Percentiles rank a stretch among this genome's conserved stretches.
phyloP scores from a whole-genome alignment of 2,113 vertebrate species.

The Salvator merianae region DNA sequence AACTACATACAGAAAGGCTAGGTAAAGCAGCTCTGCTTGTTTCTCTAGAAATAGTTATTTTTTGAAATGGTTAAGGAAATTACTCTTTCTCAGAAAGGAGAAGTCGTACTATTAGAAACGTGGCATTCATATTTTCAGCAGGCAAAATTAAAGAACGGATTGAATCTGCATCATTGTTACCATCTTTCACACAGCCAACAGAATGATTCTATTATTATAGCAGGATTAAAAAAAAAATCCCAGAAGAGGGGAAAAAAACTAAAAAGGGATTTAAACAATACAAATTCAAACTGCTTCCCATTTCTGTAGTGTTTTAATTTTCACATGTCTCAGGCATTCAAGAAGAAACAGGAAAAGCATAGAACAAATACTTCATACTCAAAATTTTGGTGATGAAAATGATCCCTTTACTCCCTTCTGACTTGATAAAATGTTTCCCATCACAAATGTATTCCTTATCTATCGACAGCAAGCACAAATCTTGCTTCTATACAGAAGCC shows the following conservation, averaged over 20 bases:
- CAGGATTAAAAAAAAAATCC: neutral
- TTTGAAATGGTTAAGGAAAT: constrained; percentile 37
- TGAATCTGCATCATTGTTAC: neutral
- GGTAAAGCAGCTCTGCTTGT: constrained; percentile 9
- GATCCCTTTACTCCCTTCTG: neutral
- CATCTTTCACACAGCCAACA: neutral
- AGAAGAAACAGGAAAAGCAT: constrained; percentile 31
- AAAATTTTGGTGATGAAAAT: neutral
- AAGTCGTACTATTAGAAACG: neutral
- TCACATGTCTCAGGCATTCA: neutral
- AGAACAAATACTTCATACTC: neutral
- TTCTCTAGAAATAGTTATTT: constrained; percentile 30
- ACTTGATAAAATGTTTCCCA: neutral
- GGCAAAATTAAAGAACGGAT: constrained; percentile 20
- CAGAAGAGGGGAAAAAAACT: too few species aligned
- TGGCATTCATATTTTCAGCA: constrained; percentile 39
- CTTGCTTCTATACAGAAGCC: neutral
- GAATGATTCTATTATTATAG: constrained; percentile 8
- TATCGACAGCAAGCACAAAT: too few species aligned
- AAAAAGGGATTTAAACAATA: neutral
- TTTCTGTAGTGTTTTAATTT: neutral
- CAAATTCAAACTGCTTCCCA: neutral
- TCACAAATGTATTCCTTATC: too few species aligned
- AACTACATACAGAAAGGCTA: neutral
- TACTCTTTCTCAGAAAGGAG: neutral